Evolutionary conservation across 2,888 invertebrate species (phyloP).

Genomic region (Sinhomidia bicolor): DNA sequence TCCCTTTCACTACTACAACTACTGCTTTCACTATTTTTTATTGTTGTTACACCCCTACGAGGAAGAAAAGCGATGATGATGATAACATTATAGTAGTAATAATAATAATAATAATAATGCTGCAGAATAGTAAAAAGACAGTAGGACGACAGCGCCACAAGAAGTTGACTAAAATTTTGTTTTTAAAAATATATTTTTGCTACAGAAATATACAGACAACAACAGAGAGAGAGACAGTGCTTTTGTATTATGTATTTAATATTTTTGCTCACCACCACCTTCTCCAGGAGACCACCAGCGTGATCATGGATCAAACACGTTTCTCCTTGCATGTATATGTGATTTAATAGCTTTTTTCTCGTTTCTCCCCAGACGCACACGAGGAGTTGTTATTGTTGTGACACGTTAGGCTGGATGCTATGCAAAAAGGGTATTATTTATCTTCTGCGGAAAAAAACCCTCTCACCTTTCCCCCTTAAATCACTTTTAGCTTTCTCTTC

Average conservation of each 20-base stretch:
- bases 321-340: background rate
- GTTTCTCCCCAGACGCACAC: constrained; percentile 33
- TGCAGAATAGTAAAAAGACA: constrained; percentile 1
- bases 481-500: constrained; percentile 15
- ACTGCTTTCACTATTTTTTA: constrained; percentile 16
- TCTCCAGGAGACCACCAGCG: constrained; percentile 32
- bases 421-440: constrained; percentile 2
- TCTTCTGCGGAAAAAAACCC: background rate
- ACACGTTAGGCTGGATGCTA: background rate
- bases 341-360: constrained; percentile 45
- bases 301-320: constrained; percentile 33
- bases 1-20: constrained; percentile 22
- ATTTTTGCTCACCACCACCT: constrained; percentile 40
- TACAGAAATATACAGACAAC: background rate
- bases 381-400: background rate
- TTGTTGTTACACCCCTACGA: background rate
- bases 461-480: constrained; percentile 37
- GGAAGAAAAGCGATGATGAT: background rate
- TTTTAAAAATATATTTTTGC: background rate
- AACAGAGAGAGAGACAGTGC: constrained; percentile 12
- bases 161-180: constrained; percentile 29
- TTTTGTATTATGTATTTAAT: constrained; percentile 32
- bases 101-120: background rate
- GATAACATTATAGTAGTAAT: too few species aligned
- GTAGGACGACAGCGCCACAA: constrained; percentile 19